Base-by-base conservation (phyloP, 2,113 vertebrate genomes). In the Oostethus manadensis region DNA sequence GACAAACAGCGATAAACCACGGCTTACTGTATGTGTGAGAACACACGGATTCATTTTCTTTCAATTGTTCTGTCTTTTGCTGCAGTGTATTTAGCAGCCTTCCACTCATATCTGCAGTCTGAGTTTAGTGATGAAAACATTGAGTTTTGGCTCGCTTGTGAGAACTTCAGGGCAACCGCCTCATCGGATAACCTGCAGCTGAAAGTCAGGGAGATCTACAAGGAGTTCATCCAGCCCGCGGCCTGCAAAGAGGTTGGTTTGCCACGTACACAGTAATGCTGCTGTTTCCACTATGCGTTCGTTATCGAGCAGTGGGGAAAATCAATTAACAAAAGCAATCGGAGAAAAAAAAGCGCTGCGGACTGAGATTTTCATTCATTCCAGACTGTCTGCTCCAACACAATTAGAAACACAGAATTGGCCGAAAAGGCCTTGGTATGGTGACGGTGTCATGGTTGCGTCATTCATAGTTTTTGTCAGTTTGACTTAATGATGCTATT, bases 111-210 rank as follows among this genome's bases (percentile, higher is more conserved):
- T 57, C 80, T 91, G 15, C 60, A 71, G 60, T 83, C 86, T 0
- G 89, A 90, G 74, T 91, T 84, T 71, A 89, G 88, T n/a, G 86
- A 84, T 6, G 87, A 89, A 69, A 89, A 89, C 74, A 58, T 89
- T 4, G 82, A 88, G 22, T 88, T 91, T 79, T 91, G 89, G 88
- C 72, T 89, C 1, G 84, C 84, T 5, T 89, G 89, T 51, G 81
- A 86, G 48, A 82, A 87, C 43, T 89, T 84, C 33, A 86, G 55
- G 59, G 62, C 53, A 17, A 79, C 56, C 29, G 35, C 48, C 11
- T 80, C 86, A 9, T 16, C 60, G 0, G 73, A 63, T 0, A 64
- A 80, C 15, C 77, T 84, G 15, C 51, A 9, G 3, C 59, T 59
- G 47, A 87, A 71, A 76, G 87, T 86, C 15, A 38, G 72, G 33